Conservation (phyloP, 2,888 invertebrate species). For the Azorinus chamasolen region DNA sequence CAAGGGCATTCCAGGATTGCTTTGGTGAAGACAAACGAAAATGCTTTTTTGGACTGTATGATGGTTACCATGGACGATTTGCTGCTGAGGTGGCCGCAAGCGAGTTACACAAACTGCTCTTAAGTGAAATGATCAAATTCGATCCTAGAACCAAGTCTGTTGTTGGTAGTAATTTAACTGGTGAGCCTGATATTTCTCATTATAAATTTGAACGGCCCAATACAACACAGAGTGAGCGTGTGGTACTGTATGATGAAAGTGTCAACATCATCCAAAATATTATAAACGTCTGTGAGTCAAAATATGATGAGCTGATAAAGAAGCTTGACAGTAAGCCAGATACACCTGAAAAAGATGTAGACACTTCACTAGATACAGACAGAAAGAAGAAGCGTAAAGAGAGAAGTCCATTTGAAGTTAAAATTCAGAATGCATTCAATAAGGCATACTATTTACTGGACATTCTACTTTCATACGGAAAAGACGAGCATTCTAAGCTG, state of each 20-base stretch:
- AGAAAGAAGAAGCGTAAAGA: constrained; percentile 54
- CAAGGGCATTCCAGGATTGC: constrained; percentile 81
- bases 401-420: constrained; percentile 73
- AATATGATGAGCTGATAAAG: constrained; percentile 73
- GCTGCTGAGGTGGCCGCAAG: constrained; percentile 83
- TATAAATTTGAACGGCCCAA: constrained; percentile 74
- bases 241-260: constrained; percentile 74
- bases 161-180: constrained; percentile 72
- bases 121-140: constrained; percentile 83
- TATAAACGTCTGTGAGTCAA: constrained; percentile 80
- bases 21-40: constrained; percentile 83
- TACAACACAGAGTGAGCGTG: constrained; percentile 73
- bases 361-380: not conserved
- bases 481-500: constrained; percentile 83
- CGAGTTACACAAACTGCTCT: constrained; percentile 81
- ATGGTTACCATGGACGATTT: constrained; percentile 83
- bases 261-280: constrained; percentile 80
- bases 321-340: constrained; percentile 37
- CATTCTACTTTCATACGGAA: constrained; percentile 83
- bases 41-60: constrained; percentile 83
- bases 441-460: constrained; percentile 82
- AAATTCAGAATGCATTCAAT: constrained; percentile 78
- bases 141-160: constrained; percentile 80
- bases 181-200: constrained; percentile 65
- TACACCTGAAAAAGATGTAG: constrained; percentile 12